Percentiles rank a stretch among this genome's conserved stretches.
phyloP scores from a whole-genome alignment of 2,888 invertebrate genomes.

The Aphrophora alni region DNA sequence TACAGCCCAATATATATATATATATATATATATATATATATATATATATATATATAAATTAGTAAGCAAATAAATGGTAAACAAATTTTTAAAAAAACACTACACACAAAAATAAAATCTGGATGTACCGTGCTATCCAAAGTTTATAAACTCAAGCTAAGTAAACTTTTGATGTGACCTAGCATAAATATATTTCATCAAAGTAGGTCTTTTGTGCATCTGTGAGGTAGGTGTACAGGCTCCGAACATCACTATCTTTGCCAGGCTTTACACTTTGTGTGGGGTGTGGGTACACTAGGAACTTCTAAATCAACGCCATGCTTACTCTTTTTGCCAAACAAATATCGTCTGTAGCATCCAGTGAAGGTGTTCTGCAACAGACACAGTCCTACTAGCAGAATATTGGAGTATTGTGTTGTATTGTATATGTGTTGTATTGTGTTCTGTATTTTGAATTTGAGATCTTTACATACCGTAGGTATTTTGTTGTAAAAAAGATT shows the following conservation, averaged over 20 bases:
- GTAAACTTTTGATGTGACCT: background rate
- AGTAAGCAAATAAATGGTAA: background rate
- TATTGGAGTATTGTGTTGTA: background rate
- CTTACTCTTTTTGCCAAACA: constrained; percentile 2
- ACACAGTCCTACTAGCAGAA: constrained; percentile 7
- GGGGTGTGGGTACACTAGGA: constrained; percentile 9
- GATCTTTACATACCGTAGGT: background rate
- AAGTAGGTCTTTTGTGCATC: background rate
- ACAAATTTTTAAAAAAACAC: background rate
- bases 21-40: too few relatives aligned
- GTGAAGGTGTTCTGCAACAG: constrained; percentile 12
- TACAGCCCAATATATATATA: background rate
- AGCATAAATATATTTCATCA: background rate
- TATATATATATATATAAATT: too few relatives aligned
- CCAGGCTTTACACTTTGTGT: constrained; percentile 6
- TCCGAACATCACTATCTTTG: background rate
- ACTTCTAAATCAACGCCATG: background rate
- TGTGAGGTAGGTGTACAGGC: constrained; percentile 2
- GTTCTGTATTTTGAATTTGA: constrained; percentile 7
- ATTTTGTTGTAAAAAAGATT: constrained; percentile 14
- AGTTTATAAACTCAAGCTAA: too few relatives aligned
- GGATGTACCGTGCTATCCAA: too few relatives aligned
- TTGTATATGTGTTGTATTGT: too few relatives aligned
- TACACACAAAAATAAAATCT: background rate
- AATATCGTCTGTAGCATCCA: constrained; percentile 8